These are phyloP conservation scores for Orchesellides sinensis DNA, from an alignment of 2,888 invertebrate genomes.

Conservation along the genomic window DNA sequence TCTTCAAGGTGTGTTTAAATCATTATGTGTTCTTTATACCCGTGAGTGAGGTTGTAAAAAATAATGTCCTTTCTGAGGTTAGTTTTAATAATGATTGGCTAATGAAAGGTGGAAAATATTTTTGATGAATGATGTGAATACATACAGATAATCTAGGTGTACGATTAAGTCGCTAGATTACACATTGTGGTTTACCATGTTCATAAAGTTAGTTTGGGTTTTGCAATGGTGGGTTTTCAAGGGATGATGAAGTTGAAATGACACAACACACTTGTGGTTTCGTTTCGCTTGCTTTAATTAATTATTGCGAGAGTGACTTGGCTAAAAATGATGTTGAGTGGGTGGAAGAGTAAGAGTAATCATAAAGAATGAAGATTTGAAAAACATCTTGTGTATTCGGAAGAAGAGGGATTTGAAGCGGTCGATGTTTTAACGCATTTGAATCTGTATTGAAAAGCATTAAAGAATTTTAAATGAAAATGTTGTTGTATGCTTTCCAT, in stretches of 20 bases:
- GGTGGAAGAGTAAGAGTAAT: conserved; percentile 14
- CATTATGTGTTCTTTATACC: conserved; percentile 18
- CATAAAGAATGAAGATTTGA: neutral
- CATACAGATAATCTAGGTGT: too few species aligned
- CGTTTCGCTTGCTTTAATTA: conserved; percentile 57
- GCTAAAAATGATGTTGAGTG: conserved; percentile 38
- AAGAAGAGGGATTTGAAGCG: too few species aligned
- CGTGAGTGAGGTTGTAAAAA: neutral
- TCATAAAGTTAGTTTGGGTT: neutral
- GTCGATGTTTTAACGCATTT: too few species aligned
- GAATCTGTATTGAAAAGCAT: too few species aligned
- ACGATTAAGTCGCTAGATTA: too few species aligned
- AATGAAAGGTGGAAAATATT: conserved; percentile 68
- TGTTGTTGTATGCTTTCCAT: neutral
- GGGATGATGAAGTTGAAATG: conserved; percentile 58
- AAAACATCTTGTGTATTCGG: neutral
- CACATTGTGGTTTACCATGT: neutral
- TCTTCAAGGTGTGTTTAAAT: conserved; percentile 69
- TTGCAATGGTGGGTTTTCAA: neutral
- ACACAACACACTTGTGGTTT: conserved; percentile 63
- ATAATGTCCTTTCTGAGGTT: neutral
- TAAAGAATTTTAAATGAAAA: too few species aligned
- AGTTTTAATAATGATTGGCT: neutral
- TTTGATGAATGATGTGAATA: conserved; percentile 67
- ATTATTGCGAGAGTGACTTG: conserved; percentile 56